Evolutionary conservation across 2,888 invertebrate genomes (phyloP).

Genomic region (Amiota mariae): DNA sequence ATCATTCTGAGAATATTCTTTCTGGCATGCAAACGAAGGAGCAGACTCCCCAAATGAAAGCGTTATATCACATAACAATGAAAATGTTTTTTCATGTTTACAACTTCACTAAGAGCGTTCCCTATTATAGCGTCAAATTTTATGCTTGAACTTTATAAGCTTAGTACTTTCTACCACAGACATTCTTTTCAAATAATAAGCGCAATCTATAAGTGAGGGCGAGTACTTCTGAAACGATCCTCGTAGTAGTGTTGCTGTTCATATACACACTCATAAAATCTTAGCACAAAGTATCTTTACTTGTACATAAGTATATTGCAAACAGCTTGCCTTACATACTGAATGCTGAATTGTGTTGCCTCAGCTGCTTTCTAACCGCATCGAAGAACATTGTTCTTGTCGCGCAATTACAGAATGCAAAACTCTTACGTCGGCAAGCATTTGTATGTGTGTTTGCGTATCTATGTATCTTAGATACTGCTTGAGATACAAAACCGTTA

Average conservation of each 20-base stretch:
- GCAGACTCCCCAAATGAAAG: too few relatives aligned
- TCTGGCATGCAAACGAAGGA: too few relatives aligned
- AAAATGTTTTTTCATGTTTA: too few relatives aligned
- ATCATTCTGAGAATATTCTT: too few relatives aligned
- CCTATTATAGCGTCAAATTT: too few relatives aligned
- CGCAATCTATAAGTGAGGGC: background rate
- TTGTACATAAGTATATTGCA: too few relatives aligned
- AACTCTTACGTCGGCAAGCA: slow-evolving; percentile 44
- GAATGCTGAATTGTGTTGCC: background rate
- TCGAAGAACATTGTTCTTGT: slow-evolving; percentile 37
- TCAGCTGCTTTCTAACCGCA: slow-evolving; percentile 38
- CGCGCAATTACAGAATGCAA: slow-evolving; percentile 28
- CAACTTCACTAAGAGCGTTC: too few relatives aligned
- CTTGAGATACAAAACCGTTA: slow-evolving; percentile 54
- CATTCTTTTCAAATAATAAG: too few relatives aligned
- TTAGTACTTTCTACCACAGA: too few relatives aligned
- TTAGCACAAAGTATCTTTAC: background rate
- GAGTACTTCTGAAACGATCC: background rate
- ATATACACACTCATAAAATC: background rate
- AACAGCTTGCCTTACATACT: background rate
- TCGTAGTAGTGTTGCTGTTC: background rate
- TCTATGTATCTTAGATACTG: slow-evolving; percentile 66
- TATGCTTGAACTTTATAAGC: too few relatives aligned
- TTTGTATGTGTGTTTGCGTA: slow-evolving; percentile 41
- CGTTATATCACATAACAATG: too few relatives aligned